These are phyloP conservation scores for Phaethornis superciliosus DNA, from an alignment of 2,113 vertebrate genomes.

Conservation along the genomic window DNA sequence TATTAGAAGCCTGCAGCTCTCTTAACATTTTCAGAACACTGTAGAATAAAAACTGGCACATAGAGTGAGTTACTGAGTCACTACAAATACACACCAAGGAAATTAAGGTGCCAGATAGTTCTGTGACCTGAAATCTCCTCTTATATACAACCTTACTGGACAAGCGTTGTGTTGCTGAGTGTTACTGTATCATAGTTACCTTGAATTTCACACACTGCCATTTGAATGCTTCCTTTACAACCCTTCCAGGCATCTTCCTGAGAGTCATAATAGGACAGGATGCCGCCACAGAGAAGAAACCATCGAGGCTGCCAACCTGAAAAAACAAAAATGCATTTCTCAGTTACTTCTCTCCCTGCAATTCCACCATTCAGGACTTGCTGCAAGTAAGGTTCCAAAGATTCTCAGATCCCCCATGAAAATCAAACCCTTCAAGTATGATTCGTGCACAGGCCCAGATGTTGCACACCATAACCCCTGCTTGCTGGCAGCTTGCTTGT, in stretches of 20 bases:
- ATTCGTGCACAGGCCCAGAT: not conserved
- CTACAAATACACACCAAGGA: not conserved
- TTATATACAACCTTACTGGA: not conserved
- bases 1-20: not conserved
- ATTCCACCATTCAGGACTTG: not conserved
- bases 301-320: slow-evolving; percentile 98
- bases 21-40: not conserved
- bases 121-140: not conserved
- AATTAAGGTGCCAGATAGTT: not conserved
- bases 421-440: not conserved
- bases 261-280: slow-evolving; percentile 96
- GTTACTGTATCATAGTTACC: slow-evolving; percentile 73
- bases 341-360: not conserved
- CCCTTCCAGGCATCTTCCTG: slow-evolving; percentile 98
- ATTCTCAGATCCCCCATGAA: not conserved
- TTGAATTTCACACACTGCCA: slow-evolving; percentile 99
- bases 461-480: not conserved
- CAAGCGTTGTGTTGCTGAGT: not conserved
- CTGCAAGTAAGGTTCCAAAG: not conserved
- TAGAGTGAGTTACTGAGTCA: not conserved
- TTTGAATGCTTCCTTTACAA: slow-evolving; percentile 97
- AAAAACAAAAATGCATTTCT: slow-evolving; percentile 36
- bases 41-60: not conserved
- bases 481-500: not conserved
- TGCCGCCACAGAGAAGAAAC: slow-evolving; percentile 95